A percentile compares a stretch with the other conserved stretches of the same genome.
These are phyloP conservation scores for Magallana gigas DNA, from an alignment of 1,140 invertebrate species.

Conservation along the genomic window DNA sequence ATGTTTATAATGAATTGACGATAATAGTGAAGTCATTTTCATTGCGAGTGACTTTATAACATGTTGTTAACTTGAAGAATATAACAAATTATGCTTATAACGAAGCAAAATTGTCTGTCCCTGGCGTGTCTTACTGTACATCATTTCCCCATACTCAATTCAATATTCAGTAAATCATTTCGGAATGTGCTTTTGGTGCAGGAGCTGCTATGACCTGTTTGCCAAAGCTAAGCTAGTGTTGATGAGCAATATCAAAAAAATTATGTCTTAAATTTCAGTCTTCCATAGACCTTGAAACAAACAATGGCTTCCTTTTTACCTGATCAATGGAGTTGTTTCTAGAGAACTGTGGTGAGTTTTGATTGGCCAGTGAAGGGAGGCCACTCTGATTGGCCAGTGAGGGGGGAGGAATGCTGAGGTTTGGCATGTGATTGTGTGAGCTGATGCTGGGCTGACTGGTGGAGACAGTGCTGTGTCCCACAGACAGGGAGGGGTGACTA, in stretches of 20 bases:
- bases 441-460: background rate
- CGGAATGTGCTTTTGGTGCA: too few species aligned
- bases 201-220: too few species aligned
- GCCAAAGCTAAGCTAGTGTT: background rate
- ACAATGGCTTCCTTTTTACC: background rate
- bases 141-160: too few species aligned
- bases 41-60: too few species aligned
- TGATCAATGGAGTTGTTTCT: slow-evolving; percentile 15
- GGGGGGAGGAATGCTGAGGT: slow-evolving; percentile 28
- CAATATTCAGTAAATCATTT: too few species aligned
- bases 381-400: slow-evolving; percentile 28
- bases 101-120: too few species aligned
- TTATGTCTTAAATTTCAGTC: background rate
- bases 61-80: too few species aligned
- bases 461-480: background rate
- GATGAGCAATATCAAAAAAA: background rate
- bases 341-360: slow-evolving; percentile 12
- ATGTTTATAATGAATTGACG: too few species aligned
- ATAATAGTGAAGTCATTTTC: too few species aligned
- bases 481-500: slow-evolving; percentile 15
- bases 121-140: too few species aligned
- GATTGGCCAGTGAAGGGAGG: slow-evolving; percentile 19
- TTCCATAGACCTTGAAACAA: too few species aligned
- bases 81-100: too few species aligned
- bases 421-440: slow-evolving; percentile 26